phyloP scores from a whole-genome alignment of 2,888 invertebrate species.

The Mystacides longicornis region DNA sequence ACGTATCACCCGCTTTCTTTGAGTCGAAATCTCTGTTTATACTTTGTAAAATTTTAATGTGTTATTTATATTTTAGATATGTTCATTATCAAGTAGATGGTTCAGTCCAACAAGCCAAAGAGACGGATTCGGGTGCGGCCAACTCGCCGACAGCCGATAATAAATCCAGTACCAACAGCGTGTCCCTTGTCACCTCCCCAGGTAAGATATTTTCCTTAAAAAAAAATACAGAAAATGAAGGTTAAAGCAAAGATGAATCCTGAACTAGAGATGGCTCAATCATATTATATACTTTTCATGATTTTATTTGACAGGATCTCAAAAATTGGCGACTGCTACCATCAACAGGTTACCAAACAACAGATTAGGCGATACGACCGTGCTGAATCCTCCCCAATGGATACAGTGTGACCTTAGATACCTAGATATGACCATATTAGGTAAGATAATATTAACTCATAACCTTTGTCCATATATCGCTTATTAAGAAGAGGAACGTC shows the following conservation, averaged over 20 bases:
- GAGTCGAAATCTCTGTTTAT: no score
- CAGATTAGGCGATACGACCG: slow-evolving; percentile 51
- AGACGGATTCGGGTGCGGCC: slow-evolving; percentile 33
- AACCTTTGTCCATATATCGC: no score
- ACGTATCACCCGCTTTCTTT: no score
- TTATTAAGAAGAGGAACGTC: no score
- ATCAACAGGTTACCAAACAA: slow-evolving; percentile 35
- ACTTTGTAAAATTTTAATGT: neutral
- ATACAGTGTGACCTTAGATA: slow-evolving; percentile 92
- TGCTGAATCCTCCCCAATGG: slow-evolving; percentile 89
- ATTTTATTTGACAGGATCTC: slow-evolving; percentile 26
- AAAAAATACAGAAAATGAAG: no score
- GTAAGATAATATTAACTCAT: slow-evolving; percentile 35
- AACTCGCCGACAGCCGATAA: slow-evolving; percentile 31
- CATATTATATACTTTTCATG: no score
- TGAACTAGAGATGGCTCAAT: no score
- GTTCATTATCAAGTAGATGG: slow-evolving; percentile 96
- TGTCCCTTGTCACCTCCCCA: slow-evolving; percentile 11
- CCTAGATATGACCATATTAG: slow-evolving; percentile 84
- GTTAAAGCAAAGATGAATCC: no score
- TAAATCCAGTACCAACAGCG: slow-evolving; percentile 28
- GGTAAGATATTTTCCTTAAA: no score
- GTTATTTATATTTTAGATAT: slow-evolving; percentile 52
- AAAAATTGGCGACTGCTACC: slow-evolving; percentile 28
- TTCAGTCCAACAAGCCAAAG: slow-evolving; percentile 39